Conservation (phyloP, 2,113 vertebrate species). For the Addax nasomaculatus region DNA sequence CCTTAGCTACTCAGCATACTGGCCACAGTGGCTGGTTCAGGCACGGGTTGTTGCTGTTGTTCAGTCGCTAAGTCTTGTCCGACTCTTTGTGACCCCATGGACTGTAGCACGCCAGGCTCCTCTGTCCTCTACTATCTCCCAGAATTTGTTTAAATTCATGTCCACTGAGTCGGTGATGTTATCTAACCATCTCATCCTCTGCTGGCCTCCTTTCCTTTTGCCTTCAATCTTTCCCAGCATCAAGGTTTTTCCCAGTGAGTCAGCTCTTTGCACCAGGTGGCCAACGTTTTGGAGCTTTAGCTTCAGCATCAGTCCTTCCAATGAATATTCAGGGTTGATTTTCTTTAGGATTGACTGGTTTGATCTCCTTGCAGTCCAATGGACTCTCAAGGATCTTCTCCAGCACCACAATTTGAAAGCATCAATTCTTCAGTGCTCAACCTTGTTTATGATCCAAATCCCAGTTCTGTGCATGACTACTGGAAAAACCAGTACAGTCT, state of each 20-base stretch:
- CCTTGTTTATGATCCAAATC: not conserved
- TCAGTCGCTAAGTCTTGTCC: not conserved
- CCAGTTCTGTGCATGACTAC: not conserved
- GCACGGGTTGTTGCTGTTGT: not conserved
- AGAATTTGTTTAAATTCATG: not conserved
- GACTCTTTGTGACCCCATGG: not conserved
- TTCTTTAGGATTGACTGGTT: not conserved
- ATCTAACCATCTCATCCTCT: not conserved
- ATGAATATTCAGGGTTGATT: not conserved
- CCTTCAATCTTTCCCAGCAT: not conserved
- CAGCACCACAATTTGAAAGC: not conserved
- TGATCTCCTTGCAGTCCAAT: not conserved
- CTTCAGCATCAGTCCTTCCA: not conserved
- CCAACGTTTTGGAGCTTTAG: not conserved
- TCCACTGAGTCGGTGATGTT: not conserved
- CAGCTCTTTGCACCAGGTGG: not conserved
- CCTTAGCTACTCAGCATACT: not conserved
- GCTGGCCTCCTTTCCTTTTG: not conserved
- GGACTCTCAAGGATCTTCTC: not conserved
- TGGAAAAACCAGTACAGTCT: not conserved
- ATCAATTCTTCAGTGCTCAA: not conserved
- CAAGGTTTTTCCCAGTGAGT: not conserved
- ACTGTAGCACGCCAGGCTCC: not conserved
- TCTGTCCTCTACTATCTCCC: not conserved
- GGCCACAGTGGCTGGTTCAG: not conserved